A percentile compares a stretch with the other conserved stretches of the same genome.
These are phyloP conservation scores for Heliconius himera DNA, from an alignment of 1,140 invertebrate species.

Conservation along the genomic window DNA sequence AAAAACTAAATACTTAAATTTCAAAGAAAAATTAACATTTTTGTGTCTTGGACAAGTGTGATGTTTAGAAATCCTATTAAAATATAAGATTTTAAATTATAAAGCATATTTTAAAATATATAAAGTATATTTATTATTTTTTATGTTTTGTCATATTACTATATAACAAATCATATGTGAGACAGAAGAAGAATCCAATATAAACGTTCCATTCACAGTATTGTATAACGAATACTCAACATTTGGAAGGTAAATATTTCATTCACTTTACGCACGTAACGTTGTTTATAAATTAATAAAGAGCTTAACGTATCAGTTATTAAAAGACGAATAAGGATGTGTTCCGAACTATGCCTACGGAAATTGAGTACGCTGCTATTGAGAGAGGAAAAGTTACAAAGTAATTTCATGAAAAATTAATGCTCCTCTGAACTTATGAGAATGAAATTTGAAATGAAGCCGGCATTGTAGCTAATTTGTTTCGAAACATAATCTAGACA, in stretches of 20 bases:
- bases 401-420: slow-evolving; percentile 78
- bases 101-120: too few species aligned
- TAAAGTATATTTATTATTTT: too few species aligned
- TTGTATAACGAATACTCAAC: neutral
- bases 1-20: too few species aligned
- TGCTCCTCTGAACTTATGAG: slow-evolving; percentile 68
- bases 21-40: too few species aligned
- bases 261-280: neutral
- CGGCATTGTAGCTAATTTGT: slow-evolving; percentile 26
- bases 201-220: too few species aligned
- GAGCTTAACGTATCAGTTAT: slow-evolving; percentile 57
- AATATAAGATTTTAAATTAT: too few species aligned
- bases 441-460: slow-evolving; percentile 69
- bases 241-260: neutral
- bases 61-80: too few species aligned
- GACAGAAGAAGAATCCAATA: too few species aligned
- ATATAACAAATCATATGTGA: too few species aligned
- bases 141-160: too few species aligned
- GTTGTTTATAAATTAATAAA: slow-evolving; percentile 41
- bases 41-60: too few species aligned
- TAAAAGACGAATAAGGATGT: slow-evolving; percentile 63
- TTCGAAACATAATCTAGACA: slow-evolving; percentile 17
- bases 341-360: slow-evolving; percentile 69
- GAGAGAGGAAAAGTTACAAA: slow-evolving; percentile 74
- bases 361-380: slow-evolving; percentile 70